These are phyloP conservation scores for Lacerta viridis DNA, from an alignment of 2,797 vertebrate species.

Conservation along the genomic window DNA sequence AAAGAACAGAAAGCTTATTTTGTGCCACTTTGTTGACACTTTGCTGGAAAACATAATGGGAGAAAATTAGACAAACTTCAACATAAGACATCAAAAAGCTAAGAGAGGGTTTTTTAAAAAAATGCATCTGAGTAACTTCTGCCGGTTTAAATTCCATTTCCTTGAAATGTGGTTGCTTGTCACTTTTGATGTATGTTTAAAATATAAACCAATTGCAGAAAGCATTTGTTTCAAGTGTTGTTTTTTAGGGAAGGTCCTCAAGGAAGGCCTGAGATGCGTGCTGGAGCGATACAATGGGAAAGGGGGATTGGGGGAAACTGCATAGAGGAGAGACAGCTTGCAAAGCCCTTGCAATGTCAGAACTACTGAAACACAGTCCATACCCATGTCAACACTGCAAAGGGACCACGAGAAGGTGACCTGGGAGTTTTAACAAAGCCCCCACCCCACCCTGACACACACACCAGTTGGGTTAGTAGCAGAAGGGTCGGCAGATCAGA, in stretches of 20 bases:
- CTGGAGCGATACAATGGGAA: not conserved
- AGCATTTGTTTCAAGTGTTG: not conserved
- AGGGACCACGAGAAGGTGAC: too few species aligned
- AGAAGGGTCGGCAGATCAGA: not conserved
- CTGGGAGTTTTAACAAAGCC: too few species aligned
- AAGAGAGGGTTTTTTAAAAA: not conserved
- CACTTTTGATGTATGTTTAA: constrained; percentile 31
- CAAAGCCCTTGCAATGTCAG: not conserved
- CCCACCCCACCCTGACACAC: not conserved
- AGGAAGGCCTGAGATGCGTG: not conserved
- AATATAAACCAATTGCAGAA: constrained; percentile 25
- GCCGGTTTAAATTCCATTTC: constrained; percentile 1
- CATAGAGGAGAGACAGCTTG: not conserved
- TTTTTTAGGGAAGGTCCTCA: not conserved
- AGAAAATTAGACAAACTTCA: constrained; percentile 20
- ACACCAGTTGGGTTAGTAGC: not conserved
- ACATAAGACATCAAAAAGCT: constrained; percentile 28
- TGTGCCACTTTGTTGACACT: constrained; percentile 5
- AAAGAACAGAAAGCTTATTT: constrained; percentile 1
- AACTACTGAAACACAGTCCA: not conserved
- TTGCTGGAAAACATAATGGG: constrained; percentile 20
- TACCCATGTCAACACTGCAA: not conserved
- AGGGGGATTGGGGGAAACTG: not conserved
- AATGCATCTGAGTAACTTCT: constrained; percentile 22
- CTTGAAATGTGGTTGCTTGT: not conserved